Conservation (phyloP, 1,140 invertebrate genomes). For the Drosophila novamexicana region DNA sequence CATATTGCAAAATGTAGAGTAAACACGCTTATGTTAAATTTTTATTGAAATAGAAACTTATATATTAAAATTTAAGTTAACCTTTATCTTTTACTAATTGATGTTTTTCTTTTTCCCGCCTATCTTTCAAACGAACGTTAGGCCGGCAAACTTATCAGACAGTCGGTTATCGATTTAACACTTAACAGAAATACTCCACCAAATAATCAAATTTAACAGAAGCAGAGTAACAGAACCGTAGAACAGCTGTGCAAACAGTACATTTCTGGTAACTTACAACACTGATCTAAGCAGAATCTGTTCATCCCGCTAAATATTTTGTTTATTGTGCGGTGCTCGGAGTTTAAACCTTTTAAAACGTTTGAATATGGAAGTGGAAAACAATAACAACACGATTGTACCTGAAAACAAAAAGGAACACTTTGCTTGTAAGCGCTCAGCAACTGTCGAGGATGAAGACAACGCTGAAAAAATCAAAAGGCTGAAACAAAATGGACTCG, state of each 20-base stretch:
- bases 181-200: neutral
- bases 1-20: neutral
- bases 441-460: constrained; percentile 4
- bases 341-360: constrained; percentile 15
- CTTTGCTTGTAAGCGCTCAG: constrained; percentile 32
- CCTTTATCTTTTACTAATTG: neutral
- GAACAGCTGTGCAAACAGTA: neutral
- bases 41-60: too few species aligned
- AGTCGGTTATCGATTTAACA: neutral
- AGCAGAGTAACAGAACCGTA: neutral
- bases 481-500: constrained; percentile 22
- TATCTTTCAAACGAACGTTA: neutral
- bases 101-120: neutral
- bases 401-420: constrained; percentile 3
- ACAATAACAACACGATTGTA: constrained; percentile 46
- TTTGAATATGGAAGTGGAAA: constrained; percentile 52
- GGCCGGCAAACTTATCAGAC: neutral
- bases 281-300: constrained; percentile 6
- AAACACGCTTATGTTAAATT: too few species aligned
- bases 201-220: neutral
- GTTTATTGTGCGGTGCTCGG: constrained; percentile 2
- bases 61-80: neutral
- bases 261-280: constrained; percentile 1
- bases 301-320: constrained; percentile 26
- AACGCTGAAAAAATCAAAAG: constrained; percentile 32